Evolutionary conservation across 2,888 invertebrate genomes (phyloP), one percentile per base, ranked within the genome.

Genomic region (Melieria crassipennis): DNA sequence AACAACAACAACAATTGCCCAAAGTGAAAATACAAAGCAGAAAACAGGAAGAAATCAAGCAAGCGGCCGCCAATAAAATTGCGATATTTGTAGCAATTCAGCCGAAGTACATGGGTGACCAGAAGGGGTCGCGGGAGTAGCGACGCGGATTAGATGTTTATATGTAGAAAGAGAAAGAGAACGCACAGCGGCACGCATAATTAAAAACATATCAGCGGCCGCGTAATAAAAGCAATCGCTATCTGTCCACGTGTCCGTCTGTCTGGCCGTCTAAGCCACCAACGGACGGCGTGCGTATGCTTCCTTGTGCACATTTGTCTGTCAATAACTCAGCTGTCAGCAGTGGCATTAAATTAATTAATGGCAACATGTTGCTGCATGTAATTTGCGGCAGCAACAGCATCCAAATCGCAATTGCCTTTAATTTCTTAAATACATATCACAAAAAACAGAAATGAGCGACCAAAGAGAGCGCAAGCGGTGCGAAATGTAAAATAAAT

Each of bases 241-340:
- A 66, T 42, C 48, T 66, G 66, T 58, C 43, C n/a, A 66, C 7
- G 7, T 57, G 46, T 30, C 58, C 11, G 48, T 43, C 47, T 13
- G 45, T 16, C 7, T 61, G 47, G n/a, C 5, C 5, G 30, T 13
- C 13, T 7, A 43, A 43, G 5, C 4, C 30, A 13, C 42, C 13
- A 43, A 50, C 42, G 13, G n/a, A 43, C 43, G 42, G 42, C 43
- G 66, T 43, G 66, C 58, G 56, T 30, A 30, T 30, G 30, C 30
- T 30, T 30, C 30, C 30, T 30, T 30, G 30, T 30, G 30, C 30
- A 30, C 30, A 30, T 30, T 30, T 30, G 30, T 56, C 66, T 57
- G 66, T 66, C 58, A 66, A 66, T 66, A 66, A 58, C 66, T 69
- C 68, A 69, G 30, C 68, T 69, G 68, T 69, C 68, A 69, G 45